Evolutionary conservation across 2,888 invertebrate species (phyloP).

Genomic region (Oscheius sp.): DNA sequence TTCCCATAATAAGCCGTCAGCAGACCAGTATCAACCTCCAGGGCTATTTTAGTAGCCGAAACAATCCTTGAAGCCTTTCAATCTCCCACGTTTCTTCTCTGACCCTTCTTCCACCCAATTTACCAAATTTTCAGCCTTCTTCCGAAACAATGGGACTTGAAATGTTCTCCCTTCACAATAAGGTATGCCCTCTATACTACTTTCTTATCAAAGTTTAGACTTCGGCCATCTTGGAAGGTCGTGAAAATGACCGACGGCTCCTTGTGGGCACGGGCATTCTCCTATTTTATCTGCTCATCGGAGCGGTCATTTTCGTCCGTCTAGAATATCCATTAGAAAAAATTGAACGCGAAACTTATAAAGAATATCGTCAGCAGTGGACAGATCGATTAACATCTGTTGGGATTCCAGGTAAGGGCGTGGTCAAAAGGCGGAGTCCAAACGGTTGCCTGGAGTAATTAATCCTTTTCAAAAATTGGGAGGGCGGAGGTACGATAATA

Average conservation of each 20-base stretch:
- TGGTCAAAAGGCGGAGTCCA: constrained; percentile 18
- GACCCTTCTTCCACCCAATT: not conserved
- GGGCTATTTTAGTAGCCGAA: too few species aligned
- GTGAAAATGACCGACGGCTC: constrained; percentile 60
- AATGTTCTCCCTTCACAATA: constrained; percentile 60
- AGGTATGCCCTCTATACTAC: constrained; percentile 34
- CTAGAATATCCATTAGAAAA: constrained; percentile 61
- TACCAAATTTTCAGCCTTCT: not conserved
- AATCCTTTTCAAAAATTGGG: constrained; percentile 30
- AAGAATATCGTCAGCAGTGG: constrained; percentile 63
- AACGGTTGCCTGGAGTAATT: constrained; percentile 28
- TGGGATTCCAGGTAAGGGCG: constrained; percentile 50
- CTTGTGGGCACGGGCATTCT: constrained; percentile 60
- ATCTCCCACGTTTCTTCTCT: not conserved
- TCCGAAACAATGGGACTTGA: constrained; percentile 60
- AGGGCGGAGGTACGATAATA: constrained; percentile 14
- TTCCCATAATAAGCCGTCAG: too few species aligned
- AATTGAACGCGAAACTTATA: constrained; percentile 62
- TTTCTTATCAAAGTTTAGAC: constrained; percentile 13
- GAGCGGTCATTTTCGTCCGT: constrained; percentile 81
- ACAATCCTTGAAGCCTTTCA: too few species aligned
- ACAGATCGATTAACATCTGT: constrained; percentile 45
- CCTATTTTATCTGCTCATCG: constrained; percentile 79
- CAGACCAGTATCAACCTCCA: too few species aligned
- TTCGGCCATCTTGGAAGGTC: constrained; percentile 47